Base-by-base conservation (phyloP, 2,888 invertebrate species). In the Dysmachus trigonus region DNA sequence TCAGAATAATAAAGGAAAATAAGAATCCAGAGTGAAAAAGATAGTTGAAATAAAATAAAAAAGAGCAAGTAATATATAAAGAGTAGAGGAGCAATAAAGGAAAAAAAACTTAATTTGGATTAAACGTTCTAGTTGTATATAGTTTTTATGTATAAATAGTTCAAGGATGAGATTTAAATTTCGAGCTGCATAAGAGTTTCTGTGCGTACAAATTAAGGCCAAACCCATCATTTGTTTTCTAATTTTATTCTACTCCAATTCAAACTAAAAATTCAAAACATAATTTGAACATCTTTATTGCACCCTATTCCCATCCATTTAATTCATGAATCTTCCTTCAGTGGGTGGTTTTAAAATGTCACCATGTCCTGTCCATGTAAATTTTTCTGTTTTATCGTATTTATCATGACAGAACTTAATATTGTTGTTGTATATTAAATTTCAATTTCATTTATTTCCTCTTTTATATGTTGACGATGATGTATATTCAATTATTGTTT, bases 241-340 rank as follows among this genome's bases (percentile, higher is more conserved):
- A 62, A 62, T 27, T 62, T 62, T 22, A 62, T 62, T 62, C 62
- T 62, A 62, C 22, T 27, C 22, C 27, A 62, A 62, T 22, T 27
- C 62, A 18, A 62, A 62, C 27, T 22, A 22, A 62, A 62, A 73
- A 33, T 22, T 15, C n/a, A n/a, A n/a, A 38, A 38, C 72, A n/a
- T n/a, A 84, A 51, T 30, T 38, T 73, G 38, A 76, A 15, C 77
- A 76, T 72, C 51, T 53, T 62, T 87, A 87, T 87, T 87, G 87
- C 87, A 87, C 86, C 84, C 85, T 84, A 73, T 85, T 86, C 87
- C 87, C 85, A 74, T 85, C 86, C 81, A 51, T 35, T 72, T 83
- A 71, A 62, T 72, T 71, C 33, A 15, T 10, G 30, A 83, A 83
- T 83, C 18, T 83, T 72, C 83, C 83, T 83, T 83, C 72, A 83